Base-by-base conservation (phyloP, 2,888 invertebrate species). In the Conomelus anceps region DNA sequence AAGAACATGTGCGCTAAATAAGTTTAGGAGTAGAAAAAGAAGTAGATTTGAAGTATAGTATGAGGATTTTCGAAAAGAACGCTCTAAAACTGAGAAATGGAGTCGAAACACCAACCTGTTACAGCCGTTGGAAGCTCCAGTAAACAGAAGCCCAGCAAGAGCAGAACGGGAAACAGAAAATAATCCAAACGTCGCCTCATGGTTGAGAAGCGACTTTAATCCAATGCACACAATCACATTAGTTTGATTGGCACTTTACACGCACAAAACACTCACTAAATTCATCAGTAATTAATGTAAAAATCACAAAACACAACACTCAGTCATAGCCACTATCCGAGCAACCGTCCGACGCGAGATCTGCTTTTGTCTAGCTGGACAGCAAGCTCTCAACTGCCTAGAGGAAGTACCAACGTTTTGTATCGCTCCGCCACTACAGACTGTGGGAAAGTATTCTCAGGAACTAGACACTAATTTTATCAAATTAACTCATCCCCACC, bases 141-240 rank as follows among this genome's bases (percentile, higher is more conserved):
- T n/a, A 89, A 63, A n/a, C 63, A 86, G 63, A 86, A 90, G 85
- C 84, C 91, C 29, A 84, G 89, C 88, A 89, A 90, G 89, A 89
- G 88, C 34, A 88, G 91, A 88, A 85, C 63, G 86, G 90, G 84
- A 84, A 91, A 87, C 41, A 90, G 88, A 29, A 90, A 90, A 91
- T 91, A 91, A 91, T 91, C 91, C 91, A 91, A 91, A 89, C 89
- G 90, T 89, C 91, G 91, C 91, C 90, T 91, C 91, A 91, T 91
- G 88, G 90, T 91, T 90, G 89, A 89, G 89, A 91, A 90, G 90
- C 91, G 90, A 89, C 90, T 90, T n/a, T 88, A 87, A 89, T 90
- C 90, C 89, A 34, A 23, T 89, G 41, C 88, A 89, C 89, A 90
- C 87, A 90, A 89, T 91, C 91, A 91, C 91, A 89, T 90, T 89